Percentiles rank a stretch among this genome's conserved stretches.
phyloP scores from a whole-genome alignment of 1,140 invertebrate species.

The Pararge aegeria region DNA sequence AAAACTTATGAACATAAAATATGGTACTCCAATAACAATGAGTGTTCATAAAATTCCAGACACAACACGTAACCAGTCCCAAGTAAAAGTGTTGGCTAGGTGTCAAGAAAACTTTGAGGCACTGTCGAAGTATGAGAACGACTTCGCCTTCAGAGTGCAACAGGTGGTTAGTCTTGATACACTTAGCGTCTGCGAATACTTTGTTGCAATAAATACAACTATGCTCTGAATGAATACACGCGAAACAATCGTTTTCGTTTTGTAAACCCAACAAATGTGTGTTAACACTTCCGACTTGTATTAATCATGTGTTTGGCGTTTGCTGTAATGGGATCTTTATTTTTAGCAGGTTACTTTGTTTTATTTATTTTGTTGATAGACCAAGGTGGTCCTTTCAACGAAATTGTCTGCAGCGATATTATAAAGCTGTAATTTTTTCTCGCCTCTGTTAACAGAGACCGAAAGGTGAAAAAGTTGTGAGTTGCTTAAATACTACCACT shows the following conservation, averaged over 20 bases:
- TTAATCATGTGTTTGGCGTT: neutral
- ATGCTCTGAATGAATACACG: neutral
- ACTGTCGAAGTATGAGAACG: conserved; percentile 27
- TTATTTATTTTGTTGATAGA: too few relatives aligned
- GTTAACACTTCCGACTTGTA: neutral
- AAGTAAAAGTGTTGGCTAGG: conserved; percentile 32
- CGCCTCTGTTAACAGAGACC: too few relatives aligned
- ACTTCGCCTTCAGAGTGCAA: conserved; percentile 28
- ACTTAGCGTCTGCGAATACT: conserved; percentile 12
- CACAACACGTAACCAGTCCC: conserved; percentile 15
- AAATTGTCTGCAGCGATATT: too few relatives aligned
- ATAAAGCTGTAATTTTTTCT: too few relatives aligned
- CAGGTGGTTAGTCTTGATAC: conserved; percentile 37
- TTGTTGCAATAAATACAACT: conserved; percentile 7
- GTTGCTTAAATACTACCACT: too few relatives aligned
- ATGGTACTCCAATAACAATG: neutral
- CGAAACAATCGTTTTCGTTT: neutral
- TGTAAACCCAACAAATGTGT: neutral
- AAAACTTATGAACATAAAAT: neutral
- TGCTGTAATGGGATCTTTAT: neutral
- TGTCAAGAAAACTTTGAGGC: conserved; percentile 41
- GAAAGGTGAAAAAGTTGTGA: too few relatives aligned
- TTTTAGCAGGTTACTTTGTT: too few relatives aligned
- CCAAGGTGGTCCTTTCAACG: too few relatives aligned
- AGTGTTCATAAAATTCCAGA: neutral